Evolutionary conservation across 1,140 invertebrate genomes (phyloP).

Genomic region (Drosophila lowei): DNA sequence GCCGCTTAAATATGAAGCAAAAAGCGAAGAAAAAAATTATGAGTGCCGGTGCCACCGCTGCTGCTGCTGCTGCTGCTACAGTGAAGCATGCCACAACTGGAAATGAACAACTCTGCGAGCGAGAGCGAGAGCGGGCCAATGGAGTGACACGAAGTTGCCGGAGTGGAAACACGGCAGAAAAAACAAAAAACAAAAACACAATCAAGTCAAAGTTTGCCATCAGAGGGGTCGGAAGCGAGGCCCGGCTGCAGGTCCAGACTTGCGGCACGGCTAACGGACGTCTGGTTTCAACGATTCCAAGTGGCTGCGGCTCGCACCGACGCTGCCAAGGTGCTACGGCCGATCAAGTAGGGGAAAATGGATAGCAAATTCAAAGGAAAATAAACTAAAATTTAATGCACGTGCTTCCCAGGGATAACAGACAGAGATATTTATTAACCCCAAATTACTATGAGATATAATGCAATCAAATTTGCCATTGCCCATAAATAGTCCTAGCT

Average conservation of each 20-base stretch:
- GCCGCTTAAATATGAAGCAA: constrained; percentile 71
- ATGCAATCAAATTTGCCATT: too few species aligned
- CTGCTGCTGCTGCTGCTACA: constrained; percentile 45
- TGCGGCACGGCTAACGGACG: not conserved
- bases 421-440: too few species aligned
- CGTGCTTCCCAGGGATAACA: too few species aligned
- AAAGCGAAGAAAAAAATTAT: constrained; percentile 69
- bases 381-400: too few species aligned
- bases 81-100: constrained; percentile 67
- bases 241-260: not conserved
- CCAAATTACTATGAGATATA: too few species aligned
- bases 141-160: constrained; percentile 58
- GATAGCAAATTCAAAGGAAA: too few species aligned
- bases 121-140: constrained; percentile 1
- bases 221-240: constrained; percentile 16
- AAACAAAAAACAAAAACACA: constrained; percentile 69
- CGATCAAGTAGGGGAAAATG: too few species aligned
- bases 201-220: constrained; percentile 54
- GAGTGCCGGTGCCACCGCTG: constrained; percentile 15
- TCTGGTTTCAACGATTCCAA: constrained; percentile 26
- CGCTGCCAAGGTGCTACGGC: too few species aligned
- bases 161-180: constrained; percentile 63
- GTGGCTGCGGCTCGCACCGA: constrained; percentile 5
- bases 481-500: too few species aligned
- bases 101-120: constrained; percentile 19